Evolutionary conservation across 1,140 invertebrate genomes (phyloP).

Genomic region (Nomia melanderi): DNA sequence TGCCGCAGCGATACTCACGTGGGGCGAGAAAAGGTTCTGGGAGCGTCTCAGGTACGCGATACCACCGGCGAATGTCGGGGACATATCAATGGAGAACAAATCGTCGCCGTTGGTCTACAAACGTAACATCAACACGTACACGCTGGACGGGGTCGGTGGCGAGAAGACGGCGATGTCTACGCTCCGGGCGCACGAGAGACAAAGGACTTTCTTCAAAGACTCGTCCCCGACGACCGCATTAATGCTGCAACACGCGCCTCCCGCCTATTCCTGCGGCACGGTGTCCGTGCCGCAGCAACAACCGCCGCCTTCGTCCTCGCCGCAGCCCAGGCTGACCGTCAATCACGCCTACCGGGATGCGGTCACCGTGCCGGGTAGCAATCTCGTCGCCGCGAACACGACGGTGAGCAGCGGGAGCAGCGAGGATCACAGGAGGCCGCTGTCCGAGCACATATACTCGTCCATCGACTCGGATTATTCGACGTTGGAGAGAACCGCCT

Average conservation of each 20-base stretch:
- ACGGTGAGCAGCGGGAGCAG: constrained; percentile 77
- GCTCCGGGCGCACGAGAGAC: constrained; percentile 75
- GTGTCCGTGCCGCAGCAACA: constrained; percentile 63
- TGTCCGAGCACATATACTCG: constrained; percentile 93
- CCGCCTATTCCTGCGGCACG: constrained; percentile 79
- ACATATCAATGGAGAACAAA: constrained; percentile 75
- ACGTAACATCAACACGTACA: constrained; percentile 90
- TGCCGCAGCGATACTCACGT: constrained; percentile 89
- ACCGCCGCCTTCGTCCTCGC: constrained; percentile 80
- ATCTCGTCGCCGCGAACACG: constrained; percentile 78
- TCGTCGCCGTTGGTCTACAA: constrained; percentile 83
- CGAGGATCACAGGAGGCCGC: constrained; percentile 84
- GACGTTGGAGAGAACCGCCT: constrained; percentile 81
- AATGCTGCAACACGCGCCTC: constrained; percentile 76
- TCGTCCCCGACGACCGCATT: constrained; percentile 68
- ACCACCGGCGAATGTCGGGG: constrained; percentile 82
- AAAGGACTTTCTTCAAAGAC: constrained; percentile 78
- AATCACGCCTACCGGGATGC: constrained; percentile 79
- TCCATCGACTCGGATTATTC: constrained; percentile 93
- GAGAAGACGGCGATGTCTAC: constrained; percentile 81
- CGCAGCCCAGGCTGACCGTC: constrained; percentile 78
- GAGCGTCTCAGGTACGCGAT: constrained; percentile 94
- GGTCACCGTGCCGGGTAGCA: constrained; percentile 80
- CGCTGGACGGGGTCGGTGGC: constrained; percentile 82
- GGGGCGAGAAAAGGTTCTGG: constrained; percentile 96